Percentiles rank a stretch among this genome's conserved stretches.
Conservation (phyloP, 2,888 invertebrate species). For the Nymphalis urticae region DNA sequence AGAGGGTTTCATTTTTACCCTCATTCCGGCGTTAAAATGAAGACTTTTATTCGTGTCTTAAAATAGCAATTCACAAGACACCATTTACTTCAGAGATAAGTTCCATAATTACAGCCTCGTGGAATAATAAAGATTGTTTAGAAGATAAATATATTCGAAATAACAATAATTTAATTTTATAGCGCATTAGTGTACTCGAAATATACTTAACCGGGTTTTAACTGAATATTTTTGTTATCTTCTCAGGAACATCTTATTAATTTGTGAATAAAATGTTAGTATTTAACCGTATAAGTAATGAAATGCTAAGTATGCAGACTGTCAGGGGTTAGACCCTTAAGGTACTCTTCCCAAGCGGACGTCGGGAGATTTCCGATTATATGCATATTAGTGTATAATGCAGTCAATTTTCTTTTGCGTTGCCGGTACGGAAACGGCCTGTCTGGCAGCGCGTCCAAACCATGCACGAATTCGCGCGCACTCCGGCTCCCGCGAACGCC, state of each 20-base stretch:
- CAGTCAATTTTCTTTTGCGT: constrained; percentile 59
- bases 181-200: neutral
- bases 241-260: neutral
- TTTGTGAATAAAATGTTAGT: neutral
- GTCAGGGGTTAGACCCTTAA: constrained; percentile 8
- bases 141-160: constrained; percentile 16
- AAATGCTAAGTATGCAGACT: constrained; percentile 2
- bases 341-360: constrained; percentile 47
- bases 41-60: constrained; percentile 28
- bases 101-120: constrained; percentile 24
- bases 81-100: constrained; percentile 24
- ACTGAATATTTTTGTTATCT: neutral
- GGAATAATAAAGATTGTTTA: constrained; percentile 24
- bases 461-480: constrained; percentile 33
- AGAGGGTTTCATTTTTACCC: constrained; percentile 28
- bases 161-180: constrained; percentile 17
- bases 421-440: constrained; percentile 47
- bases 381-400: constrained; percentile 59
- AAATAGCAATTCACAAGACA: constrained; percentile 29
- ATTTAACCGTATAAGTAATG: neutral
- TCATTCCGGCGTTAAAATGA: constrained; percentile 16
- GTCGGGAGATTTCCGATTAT: constrained; percentile 63
- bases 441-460: constrained; percentile 36
- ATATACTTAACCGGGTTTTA: constrained; percentile 3
- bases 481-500: constrained; percentile 29